Evolutionary conservation across 2,113 vertebrate genomes (phyloP).

Genomic region (Psilopogon haemacephalus): DNA sequence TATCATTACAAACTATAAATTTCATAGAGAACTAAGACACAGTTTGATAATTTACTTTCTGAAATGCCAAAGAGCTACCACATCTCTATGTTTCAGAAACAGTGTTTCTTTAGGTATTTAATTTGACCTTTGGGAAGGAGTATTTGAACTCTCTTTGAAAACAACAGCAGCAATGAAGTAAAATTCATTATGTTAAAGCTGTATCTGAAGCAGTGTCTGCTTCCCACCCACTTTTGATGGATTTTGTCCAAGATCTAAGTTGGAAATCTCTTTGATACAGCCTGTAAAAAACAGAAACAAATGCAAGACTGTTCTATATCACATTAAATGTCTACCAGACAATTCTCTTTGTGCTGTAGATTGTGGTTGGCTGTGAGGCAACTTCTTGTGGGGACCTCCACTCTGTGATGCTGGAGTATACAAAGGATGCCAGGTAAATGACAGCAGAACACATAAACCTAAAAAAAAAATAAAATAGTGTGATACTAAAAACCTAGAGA

Average conservation of each 20-base stretch:
- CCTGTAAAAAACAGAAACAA: background rate
- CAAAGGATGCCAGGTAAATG: slow-evolving; percentile 92
- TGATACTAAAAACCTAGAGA: background rate
- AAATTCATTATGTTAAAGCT: background rate
- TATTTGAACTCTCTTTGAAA: background rate
- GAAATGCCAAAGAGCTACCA: background rate
- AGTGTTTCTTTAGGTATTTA: background rate
- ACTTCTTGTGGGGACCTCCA: slow-evolving; percentile 95
- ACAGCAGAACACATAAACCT: background rate
- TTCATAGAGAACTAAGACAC: background rate
- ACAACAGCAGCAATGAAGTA: background rate
- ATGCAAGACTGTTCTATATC: background rate
- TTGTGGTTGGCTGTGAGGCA: slow-evolving; percentile 96
- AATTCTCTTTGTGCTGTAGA: slow-evolving; percentile 78
- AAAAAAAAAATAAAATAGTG: background rate
- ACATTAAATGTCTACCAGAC: background rate
- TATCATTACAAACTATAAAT: background rate
- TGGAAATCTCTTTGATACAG: background rate
- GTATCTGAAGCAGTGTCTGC: background rate
- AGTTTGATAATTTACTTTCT: background rate
- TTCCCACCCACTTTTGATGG: background rate
- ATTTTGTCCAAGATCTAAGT: background rate
- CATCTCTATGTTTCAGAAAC: background rate
- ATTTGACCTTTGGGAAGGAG: background rate
- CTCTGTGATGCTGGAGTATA: slow-evolving; percentile 94